phyloP scores from a whole-genome alignment of 2,888 invertebrate genomes.

The Polylopha cassiicola region DNA sequence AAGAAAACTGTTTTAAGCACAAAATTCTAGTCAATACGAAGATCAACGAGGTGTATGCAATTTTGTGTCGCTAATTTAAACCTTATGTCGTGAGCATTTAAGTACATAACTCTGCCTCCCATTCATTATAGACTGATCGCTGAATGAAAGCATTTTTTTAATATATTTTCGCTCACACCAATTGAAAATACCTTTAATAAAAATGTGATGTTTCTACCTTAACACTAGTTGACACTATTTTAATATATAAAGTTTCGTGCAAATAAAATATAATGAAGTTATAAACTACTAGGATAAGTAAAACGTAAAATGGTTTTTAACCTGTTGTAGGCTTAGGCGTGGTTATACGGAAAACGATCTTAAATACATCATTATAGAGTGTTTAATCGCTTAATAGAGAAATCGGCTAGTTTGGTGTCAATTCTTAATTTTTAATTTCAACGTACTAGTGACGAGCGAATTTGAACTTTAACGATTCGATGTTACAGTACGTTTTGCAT shows the following conservation, averaged over 20 bases:
- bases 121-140: conserved; percentile 17
- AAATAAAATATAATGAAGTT: conserved; percentile 59
- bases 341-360: conserved; percentile 27
- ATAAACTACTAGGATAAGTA: conserved; percentile 62
- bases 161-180: conserved; percentile 53
- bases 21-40: conserved; percentile 21
- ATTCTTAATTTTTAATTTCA: conserved; percentile 54
- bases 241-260: conserved; percentile 62
- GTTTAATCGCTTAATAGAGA: conserved; percentile 18
- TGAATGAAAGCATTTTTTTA: conserved; percentile 9
- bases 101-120: too few relatives aligned
- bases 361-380: conserved; percentile 21
- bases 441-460: too few relatives aligned
- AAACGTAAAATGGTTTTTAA: conserved; percentile 41
- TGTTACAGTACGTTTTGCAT: conserved; percentile 28
- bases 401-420: conserved; percentile 43
- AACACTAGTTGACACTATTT: conserved; percentile 63
- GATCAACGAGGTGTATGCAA: conserved; percentile 4
- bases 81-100: too few relatives aligned
- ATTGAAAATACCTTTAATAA: conserved; percentile 35
- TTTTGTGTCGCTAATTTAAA: too few relatives aligned
- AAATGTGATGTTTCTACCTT: conserved; percentile 64
- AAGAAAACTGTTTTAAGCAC: conserved; percentile 7
- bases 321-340: conserved; percentile 29
- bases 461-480: conserved; percentile 33